Percentiles rank a stretch among this genome's conserved stretches.
Conservation (phyloP, 2,888 invertebrate genomes). For the Amblyjoppa fuscipennis region DNA sequence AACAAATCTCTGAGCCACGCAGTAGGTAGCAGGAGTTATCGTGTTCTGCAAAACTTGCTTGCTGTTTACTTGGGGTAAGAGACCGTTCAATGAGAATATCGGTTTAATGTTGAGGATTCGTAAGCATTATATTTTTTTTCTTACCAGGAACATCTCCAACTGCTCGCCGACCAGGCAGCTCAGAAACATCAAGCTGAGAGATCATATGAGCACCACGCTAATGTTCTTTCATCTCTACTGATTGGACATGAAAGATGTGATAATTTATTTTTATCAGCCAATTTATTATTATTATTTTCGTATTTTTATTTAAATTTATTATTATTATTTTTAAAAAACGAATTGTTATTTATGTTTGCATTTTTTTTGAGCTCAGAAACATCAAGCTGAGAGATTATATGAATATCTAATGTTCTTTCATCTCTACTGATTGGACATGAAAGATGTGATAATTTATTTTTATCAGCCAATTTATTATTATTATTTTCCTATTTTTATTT, state of each 20-base stretch:
- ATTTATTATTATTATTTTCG: conserved; percentile 8
- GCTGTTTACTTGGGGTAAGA: conserved; percentile 77
- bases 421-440: conserved; percentile 81
- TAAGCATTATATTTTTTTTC: conserved; percentile 44
- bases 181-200: conserved; percentile 79
- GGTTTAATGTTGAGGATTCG: not conserved
- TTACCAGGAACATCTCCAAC: conserved; percentile 79
- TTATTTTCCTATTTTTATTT: not conserved
- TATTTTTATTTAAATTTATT: not conserved
- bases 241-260: conserved; percentile 82
- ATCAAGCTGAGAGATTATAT: conserved; percentile 81
- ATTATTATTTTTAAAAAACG: not conserved
- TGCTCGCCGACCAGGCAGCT: conserved; percentile 74
- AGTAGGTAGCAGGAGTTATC: conserved; percentile 74
- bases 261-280: conserved; percentile 2
- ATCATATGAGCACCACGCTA: conserved; percentile 80
- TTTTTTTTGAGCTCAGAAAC: conserved; percentile 71
- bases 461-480: not conserved
- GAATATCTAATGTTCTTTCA: conserved; percentile 83
- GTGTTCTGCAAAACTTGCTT: conserved; percentile 74
- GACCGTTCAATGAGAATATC: not conserved
- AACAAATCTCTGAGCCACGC: conserved; percentile 72
- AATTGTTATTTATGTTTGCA: not conserved
- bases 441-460: conserved; percentile 78
- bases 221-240: conserved; percentile 84